These are phyloP conservation scores for Cochlearius cochlearius DNA, from an alignment of 2,113 vertebrate species.

Conservation along the genomic window DNA sequence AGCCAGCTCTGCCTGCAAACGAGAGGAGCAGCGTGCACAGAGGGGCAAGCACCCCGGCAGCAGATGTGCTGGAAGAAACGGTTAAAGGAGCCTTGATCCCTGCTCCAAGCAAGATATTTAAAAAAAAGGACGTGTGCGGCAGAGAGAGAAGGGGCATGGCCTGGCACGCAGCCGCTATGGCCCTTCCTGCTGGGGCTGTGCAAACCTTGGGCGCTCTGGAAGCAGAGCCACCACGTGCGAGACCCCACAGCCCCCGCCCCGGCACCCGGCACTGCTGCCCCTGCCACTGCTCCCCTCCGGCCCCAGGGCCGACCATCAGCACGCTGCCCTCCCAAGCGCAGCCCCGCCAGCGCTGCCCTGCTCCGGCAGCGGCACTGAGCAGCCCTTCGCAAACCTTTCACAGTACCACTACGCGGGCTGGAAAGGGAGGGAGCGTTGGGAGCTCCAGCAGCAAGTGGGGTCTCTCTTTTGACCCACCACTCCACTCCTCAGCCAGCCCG, in stretches of 20 bases:
- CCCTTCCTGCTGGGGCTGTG: neutral
- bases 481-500: neutral
- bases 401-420: fast-evolving
- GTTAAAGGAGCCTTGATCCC: neutral
- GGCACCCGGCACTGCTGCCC: neutral
- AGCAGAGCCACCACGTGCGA: fast-evolving
- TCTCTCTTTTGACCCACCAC: neutral
- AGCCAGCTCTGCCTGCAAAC: neutral
- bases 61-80: neutral
- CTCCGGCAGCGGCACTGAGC: fast-evolving
- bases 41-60: neutral
- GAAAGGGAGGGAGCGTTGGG: neutral
- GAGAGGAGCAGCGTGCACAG: neutral
- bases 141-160: neutral
- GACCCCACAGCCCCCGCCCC: neutral
- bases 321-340: fast-evolving
- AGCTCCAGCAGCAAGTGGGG: neutral
- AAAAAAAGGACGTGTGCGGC: neutral
- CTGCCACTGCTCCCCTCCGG: neutral
- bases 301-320: neutral
- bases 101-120: neutral
- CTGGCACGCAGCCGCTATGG: neutral
- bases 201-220: neutral
- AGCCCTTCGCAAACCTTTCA: neutral
- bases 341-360: neutral